Evolutionary conservation across 2,113 vertebrate species (phyloP), one percentile per base, ranked within the genome.

Genomic region (Nannospalax galili): DNA sequence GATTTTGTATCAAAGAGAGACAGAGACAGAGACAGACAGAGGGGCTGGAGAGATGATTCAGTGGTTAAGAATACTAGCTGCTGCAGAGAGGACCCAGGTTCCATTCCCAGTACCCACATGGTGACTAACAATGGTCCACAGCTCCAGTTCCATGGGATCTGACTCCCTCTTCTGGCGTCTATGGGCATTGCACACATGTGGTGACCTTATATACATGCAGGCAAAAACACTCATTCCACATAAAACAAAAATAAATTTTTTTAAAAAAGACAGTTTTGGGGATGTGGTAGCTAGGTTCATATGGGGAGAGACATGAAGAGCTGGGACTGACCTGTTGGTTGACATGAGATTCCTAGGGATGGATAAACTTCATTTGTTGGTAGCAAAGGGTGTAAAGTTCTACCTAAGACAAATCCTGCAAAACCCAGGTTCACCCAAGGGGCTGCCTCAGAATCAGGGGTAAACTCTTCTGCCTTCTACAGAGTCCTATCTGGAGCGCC

Each of bases 401-500:
- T 79, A 28, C 45, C 20, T 24, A 5, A 26, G 60, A 85, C 64
- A 32, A 81, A 10, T 35, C 65, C 60, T 58, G 14, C 81, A 6
- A 40, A 80, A 72, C n/a, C 28, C 40, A 72, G 42, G 92, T 64
- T 84, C 64, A 0, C 1, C 2, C 3, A 8, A 40, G 84, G 48
- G 72, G 69, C 65, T 42, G 17, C 8, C 84, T 70, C 37, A 52
- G 90, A 45, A 9, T 0, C n/a, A 69, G 72, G 56, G 32, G 32
- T 40, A 32, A 42, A 45, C 64, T 86, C 60, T 2, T 40, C 24
- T 52, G 40, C 58, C 78, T 87, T 78, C 62, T 35, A 28, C 79
- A 97, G 97, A 95, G 48, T 84, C 92, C 70, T 32, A 1, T 70
- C 94, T 26, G 77, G 90, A 92, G 78, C 85, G 6, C n/a, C 94